Percentiles rank a stretch among this genome's conserved stretches.
Evolutionary conservation across 2,113 vertebrate species (phyloP).

Genomic region (Plestiodon gilberti): DNA sequence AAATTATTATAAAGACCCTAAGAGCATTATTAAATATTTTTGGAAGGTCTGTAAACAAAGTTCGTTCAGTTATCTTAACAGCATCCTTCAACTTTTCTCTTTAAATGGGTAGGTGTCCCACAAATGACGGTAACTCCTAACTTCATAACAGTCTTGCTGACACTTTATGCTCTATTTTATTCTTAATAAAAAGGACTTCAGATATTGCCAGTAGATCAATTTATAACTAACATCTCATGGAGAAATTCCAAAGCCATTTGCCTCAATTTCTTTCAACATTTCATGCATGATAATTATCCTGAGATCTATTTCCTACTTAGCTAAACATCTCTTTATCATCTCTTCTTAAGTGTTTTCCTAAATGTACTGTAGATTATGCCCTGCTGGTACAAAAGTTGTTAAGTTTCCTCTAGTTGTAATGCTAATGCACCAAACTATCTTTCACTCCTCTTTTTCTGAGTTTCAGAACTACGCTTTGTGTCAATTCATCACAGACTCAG

Average conservation of each 20-base stretch:
- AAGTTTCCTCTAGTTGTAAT: background rate
- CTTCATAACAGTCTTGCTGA: background rate
- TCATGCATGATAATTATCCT: background rate
- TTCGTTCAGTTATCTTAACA: background rate
- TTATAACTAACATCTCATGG: background rate
- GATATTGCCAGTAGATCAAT: background rate
- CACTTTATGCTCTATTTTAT: background rate
- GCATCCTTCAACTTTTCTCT: background rate
- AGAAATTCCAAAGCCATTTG: background rate
- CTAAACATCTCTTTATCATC: background rate
- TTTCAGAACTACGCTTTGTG: slow-evolving; percentile 40
- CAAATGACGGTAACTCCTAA: background rate
- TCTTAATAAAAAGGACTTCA: background rate
- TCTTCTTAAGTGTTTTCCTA: background rate
- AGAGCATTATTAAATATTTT: background rate
- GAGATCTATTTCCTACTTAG: background rate
- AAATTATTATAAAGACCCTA: background rate
- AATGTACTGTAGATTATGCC: background rate
- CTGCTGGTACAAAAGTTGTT: background rate
- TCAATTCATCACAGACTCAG: background rate
- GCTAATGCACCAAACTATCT: background rate
- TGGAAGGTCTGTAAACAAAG: background rate
- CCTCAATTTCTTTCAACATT: background rate
- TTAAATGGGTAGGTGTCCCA: background rate
- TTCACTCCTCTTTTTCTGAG: background rate